Base-by-base conservation (phyloP, 2,888 invertebrate genomes). In the Drosophila eohydei region DNA sequence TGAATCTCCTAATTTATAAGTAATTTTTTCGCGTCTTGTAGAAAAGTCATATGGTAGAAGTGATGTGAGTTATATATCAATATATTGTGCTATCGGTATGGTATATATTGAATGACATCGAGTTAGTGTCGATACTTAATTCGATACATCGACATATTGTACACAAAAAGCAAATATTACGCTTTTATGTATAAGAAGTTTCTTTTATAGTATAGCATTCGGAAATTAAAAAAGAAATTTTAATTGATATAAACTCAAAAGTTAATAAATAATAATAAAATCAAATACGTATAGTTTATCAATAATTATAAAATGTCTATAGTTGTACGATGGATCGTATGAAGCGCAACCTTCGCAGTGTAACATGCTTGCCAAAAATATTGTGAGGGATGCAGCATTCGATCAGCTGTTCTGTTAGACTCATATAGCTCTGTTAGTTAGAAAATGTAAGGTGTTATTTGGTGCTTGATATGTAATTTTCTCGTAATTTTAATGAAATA, bases 11-110 rank as follows among this genome's bases (percentile, higher is more conserved):
- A 81, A 77, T 68, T 72, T 81, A 68, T 66, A 71, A 74, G 76
- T 73, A 81, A 74, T 62, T 79, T 78, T 81, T 67, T 86, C 87
- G 83, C 83, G 83, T 83, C 83, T 74, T 65, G 60, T 58, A 57
- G 61, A 87, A 87, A 84, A 83, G 83, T 83, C 83, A 83, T 83
- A 83, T 83, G 83, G 83, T 83, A 74, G 55, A 36, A 81, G 72
- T 51, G 83, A 75, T 71, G 77, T n/a, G 50, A 32, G 32, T 14
- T 28, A 16, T 12, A 54, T 57, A 69, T 63, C 54, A 69, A 72
- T 63, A 75, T 56, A 71, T 71, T 72, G 75, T 30, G 16, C 16
- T 58, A 76, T 57, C 51, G 56, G 11, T n/a, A 26, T 8, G 11
- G 8, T 32, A 16, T 28, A 43, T 36, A 30, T 11, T 34, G 7